phyloP scores from a whole-genome alignment of 2,113 vertebrate species.

The Phainopepla nitens region DNA sequence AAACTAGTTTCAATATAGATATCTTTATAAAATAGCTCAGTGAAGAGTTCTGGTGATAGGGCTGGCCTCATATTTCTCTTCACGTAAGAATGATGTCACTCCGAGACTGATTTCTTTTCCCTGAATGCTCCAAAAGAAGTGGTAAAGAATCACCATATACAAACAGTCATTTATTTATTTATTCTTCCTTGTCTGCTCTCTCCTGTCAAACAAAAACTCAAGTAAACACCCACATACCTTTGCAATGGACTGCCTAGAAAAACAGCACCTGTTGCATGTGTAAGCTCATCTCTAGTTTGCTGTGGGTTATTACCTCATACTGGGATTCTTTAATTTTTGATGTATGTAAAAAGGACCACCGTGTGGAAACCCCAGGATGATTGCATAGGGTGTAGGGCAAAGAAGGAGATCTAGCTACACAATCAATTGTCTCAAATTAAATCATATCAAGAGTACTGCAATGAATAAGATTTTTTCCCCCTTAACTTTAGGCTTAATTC shows the following conservation, averaged over 20 bases:
- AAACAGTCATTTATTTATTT: background rate
- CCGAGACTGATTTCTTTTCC: background rate
- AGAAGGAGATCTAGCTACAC: background rate
- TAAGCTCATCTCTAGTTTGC: background rate
- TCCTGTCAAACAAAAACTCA: background rate
- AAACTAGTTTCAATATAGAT: background rate
- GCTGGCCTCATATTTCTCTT: background rate
- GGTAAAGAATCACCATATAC: background rate
- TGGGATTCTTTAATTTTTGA: background rate
- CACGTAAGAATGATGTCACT: fast-evolving
- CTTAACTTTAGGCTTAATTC: background rate
- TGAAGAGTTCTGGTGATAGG: background rate
- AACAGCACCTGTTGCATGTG: background rate
- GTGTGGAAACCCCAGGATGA: background rate
- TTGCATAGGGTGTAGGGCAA: background rate
- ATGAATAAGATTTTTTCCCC: background rate
- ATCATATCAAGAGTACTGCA: background rate
- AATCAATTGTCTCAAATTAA: background rate
- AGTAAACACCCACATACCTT: background rate
- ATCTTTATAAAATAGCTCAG: background rate
- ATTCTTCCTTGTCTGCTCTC: background rate
- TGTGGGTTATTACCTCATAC: background rate
- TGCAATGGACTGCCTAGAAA: background rate
- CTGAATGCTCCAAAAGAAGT: background rate
- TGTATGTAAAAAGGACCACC: background rate